These are phyloP conservation scores for Liparis tanakae DNA, from an alignment of 2,797 vertebrate species.

Conservation along the genomic window DNA sequence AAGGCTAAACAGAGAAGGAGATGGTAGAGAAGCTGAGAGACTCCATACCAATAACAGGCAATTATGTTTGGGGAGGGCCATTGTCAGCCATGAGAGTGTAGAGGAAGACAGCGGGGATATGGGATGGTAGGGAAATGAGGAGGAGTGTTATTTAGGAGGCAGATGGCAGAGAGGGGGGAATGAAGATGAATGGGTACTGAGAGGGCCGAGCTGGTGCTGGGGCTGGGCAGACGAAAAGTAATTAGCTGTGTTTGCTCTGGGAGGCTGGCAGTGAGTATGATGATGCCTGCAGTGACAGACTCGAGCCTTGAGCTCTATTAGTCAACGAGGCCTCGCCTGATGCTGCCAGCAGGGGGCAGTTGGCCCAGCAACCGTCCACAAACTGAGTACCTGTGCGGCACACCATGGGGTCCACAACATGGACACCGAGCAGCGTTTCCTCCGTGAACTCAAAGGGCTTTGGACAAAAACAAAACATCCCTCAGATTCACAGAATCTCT, in stretches of 20 bases:
- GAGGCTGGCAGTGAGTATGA: slow-evolving; percentile 80
- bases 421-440: slow-evolving; percentile 71
- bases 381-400: slow-evolving; percentile 49
- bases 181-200: slow-evolving; percentile 84
- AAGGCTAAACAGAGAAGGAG: slow-evolving; percentile 51
- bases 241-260: slow-evolving; percentile 85
- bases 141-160: slow-evolving; percentile 85
- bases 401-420: slow-evolving; percentile 28
- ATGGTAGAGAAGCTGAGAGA: slow-evolving; percentile 51
- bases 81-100: slow-evolving; percentile 74
- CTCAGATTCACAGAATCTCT: slow-evolving; percentile 5
- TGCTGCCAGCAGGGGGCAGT: slow-evolving; percentile 73
- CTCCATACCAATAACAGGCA: slow-evolving; percentile 81
- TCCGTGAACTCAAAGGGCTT: slow-evolving; percentile 74
- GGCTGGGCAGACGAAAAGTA: slow-evolving; percentile 81
- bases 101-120: slow-evolving; percentile 74
- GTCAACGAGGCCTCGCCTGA: slow-evolving; percentile 77
- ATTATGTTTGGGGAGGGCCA: slow-evolving; percentile 80
- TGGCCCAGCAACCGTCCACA: slow-evolving; percentile 46
- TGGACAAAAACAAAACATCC: slow-evolving; percentile 60
- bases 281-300: slow-evolving; percentile 80
- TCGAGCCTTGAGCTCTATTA: slow-evolving; percentile 83
- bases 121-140: slow-evolving; percentile 78
- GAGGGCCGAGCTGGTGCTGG: slow-evolving; percentile 79
- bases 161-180: slow-evolving; percentile 83